Evolutionary conservation across 2,888 invertebrate species (phyloP), one percentile per base, ranked within the genome.

Genomic region (Drosophila fungiperda): DNA sequence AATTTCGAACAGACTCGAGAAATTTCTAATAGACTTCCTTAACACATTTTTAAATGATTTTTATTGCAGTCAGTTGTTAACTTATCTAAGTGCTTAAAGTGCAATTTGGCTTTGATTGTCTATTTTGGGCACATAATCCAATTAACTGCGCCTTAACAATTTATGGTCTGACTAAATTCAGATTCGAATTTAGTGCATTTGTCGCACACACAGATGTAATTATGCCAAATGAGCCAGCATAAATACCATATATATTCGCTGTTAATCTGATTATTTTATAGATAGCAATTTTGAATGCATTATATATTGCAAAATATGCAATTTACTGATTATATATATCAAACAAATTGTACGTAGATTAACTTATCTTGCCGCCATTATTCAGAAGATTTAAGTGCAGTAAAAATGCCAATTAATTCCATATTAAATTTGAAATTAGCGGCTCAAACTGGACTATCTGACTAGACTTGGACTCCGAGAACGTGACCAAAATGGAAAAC

Each of bases 401-500:
- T 20, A 12, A 42, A 5, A 49, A 5, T n/a, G 38, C 5, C 35
- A 36, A 32, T 32, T 36, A 52, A 32, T 36, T n/a, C 42, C n/a
- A 52, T 11, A 52, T 53, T 23, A 12, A 23, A 52, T 32, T 52
- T 29, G 3, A 33, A 57, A 32, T 42, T 11, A 32, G n/a, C 40
- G 15, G 6, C 5, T n/a, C 40, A 42, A 32, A 45, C 35, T 45
- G 45, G 45, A 12, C 45, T 1, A 11, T 7, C 17, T 8, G 35
- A 29, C 12, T 26, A 15, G 15, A 33, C 26, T 33, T 26, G 32
- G 42, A 6, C 40, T 6, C 6, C 17, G 6, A 1, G 32, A 33
- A 57, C 57, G 42, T 57, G 42, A 57, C 57, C 42, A 57, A 57
- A 57, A 32, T 45, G 8, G 2, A 23, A 45, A 23, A 45, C 45